Conservation (phyloP, 2,113 vertebrate species). For the Pseudorectes ferrugineus region DNA sequence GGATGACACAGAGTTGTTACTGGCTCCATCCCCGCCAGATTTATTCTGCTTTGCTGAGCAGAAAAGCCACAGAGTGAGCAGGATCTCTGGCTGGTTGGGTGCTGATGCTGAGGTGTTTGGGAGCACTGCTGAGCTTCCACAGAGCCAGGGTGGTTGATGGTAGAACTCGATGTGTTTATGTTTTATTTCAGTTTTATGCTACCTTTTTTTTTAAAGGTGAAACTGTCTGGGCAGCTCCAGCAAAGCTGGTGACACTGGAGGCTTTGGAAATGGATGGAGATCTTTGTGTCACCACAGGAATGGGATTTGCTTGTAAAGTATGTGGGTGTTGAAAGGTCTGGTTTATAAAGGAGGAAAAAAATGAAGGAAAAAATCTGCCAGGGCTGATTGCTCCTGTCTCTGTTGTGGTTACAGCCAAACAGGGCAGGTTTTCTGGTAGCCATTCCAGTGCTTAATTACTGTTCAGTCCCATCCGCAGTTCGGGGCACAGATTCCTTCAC, state of each 20-base stretch:
- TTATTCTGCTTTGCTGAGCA: slow-evolving; percentile 6
- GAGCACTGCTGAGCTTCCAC: not conserved
- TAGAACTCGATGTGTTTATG: not conserved
- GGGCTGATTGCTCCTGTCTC: not conserved
- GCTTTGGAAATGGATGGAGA: not conserved
- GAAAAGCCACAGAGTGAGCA: not conserved
- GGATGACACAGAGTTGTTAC: not conserved
- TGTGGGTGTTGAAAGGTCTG: not conserved
- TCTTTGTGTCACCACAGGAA: not conserved
- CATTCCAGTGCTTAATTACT: not conserved
- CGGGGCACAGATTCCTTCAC: not conserved
- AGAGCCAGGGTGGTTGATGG: not conserved
- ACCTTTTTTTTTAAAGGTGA: not conserved
- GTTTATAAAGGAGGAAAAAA: not conserved
- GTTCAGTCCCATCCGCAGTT: not conserved
- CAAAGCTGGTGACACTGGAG: not conserved
- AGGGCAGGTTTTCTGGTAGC: not conserved
- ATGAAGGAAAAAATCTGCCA: not conserved
- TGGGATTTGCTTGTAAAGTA: not conserved
- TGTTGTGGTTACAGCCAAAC: not conserved
- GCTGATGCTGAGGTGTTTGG: not conserved
- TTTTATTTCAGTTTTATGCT: not conserved
- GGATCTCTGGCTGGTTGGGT: not conserved
- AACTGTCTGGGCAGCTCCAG: not conserved
- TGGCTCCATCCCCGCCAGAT: not conserved